Base-by-base conservation (phyloP, 1,140 invertebrate genomes). In the Saccostrea echinata region DNA sequence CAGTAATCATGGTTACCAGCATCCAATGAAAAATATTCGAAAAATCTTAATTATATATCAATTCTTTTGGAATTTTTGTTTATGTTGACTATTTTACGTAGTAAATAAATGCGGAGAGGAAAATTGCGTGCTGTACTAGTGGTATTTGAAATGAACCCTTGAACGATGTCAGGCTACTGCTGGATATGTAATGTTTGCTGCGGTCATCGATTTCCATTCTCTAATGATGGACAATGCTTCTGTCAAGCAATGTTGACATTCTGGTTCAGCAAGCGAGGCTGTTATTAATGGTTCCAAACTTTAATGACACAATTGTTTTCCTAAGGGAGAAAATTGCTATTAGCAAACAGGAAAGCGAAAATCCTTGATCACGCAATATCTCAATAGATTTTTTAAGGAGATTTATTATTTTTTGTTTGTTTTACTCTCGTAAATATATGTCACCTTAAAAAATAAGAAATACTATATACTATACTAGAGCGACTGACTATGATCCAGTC, bases 1-100 rank as follows among this genome's bases (percentile, higher is more conserved):
- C 9, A 30, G 68, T 76, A 76, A 76, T 27, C 68, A 76, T 76
- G 68, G 68, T 76, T 76, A 76, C 68, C 68, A 76, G 24, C 27
- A 24, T 30, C 9, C 68, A 76, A 76, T 76, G 68, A 13, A 71
- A 12, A 76, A 33, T 16, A 33, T 76, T 76, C 53, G 6, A 6
- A 61, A n/a, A 61, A n/a, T 61, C 13, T 61, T 61, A 61, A 18
- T 18, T 21, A n/a, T 61, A 61, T 21, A 18, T 61, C 18, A 61
- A 61, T 21, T 6, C 16, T 16, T 0, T 13, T 21, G 18, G 55
- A 61, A n/a, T 21, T 21, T 21, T 18, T 18, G 16, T 61, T 0
- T 21, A 61, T n/a, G 6, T 61, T 21, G 18, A 61, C n/a, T n/a
- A 61, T 61, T 61, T n/a, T 21, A 21, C 55, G n/a, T 3, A 6